Base-by-base conservation (phyloP, 1,140 invertebrate genomes). In the Rhynchophorus ferrugineus region DNA sequence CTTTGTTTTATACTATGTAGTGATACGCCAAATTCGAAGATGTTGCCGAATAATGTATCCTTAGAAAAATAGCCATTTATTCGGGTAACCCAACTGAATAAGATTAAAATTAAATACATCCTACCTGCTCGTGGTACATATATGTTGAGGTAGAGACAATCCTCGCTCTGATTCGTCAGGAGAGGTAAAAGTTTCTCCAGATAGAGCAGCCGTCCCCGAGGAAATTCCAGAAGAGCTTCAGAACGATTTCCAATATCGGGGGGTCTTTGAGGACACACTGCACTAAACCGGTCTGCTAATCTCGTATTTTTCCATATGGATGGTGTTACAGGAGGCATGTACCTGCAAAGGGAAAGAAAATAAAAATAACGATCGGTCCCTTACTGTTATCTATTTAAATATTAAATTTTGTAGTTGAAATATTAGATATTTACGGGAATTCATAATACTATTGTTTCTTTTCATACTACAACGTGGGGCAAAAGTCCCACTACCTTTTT, bases 131-230 rank as follows among this genome's bases (percentile, higher is more conserved):
- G 80, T 56, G 94, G 94, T 51, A 94, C 88, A 72, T 95, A 97
- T 54, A 98, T 81, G 73, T 98, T 98, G 61, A 97, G 79, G 71
- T 95, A 96, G 61, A 97, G 84, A 71, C 95, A 98, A 76, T 98
- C 95, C 76, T 98, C 95, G 70, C 85, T 91, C 75, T 95, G 91
- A 67, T 95, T 90, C 58, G 79, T 79, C 24, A 96, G 76, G 55
- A 89, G 75, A 6, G 89, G 87, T 45, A 87, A 73, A 56, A 96
- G 74, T 56, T 85, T 80, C 60, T 89, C 83, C 20, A 96, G 76
- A 66, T 91, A 86, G 19, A 83, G 79, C 22, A 93, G 79, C 14
- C 89, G 78, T 9, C 83, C 85, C 22, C 84, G 76, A 6, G 94
- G 91, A 61, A 89, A 81, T 58, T 82, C 74, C 56, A 85, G 71